Base-by-base conservation (phyloP, 2,113 vertebrate species). In the Serilophus lunatus region DNA sequence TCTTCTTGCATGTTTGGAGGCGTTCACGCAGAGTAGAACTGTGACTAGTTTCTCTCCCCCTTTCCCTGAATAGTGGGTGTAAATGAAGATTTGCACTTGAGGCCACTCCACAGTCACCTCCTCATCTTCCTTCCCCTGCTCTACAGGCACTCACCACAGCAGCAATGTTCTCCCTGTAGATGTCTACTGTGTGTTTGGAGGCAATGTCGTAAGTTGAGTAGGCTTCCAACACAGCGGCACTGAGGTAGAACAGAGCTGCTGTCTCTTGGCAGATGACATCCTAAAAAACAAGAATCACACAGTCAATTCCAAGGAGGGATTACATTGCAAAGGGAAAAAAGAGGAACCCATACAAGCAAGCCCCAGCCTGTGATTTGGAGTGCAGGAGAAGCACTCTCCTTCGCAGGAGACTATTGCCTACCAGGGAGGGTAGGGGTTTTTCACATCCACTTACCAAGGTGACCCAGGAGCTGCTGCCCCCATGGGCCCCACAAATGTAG, bases 241-340 rank as follows among this genome's bases (percentile, higher is more conserved):
- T 98, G 75, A 99, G 96, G 91, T 98, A 99, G 94, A 99, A 98
- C 13, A 99, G 76, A 29, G 94, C 96, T 0, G 98, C 98, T 54
- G 96, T 79, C 28, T 50, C 96, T 44, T 99, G 98, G 90, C 95
- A 98, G n/a, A 90, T 88, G 26, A 40, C 96, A 64, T 99, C 98
- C 98, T 99, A 47, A 13, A 71, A 82, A 61, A 36, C 26, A 82
- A 87, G 47, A 60, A 23, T 35, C 38, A 59, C 40, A 53, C 10
- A 0, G 72, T 93, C 49, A 19, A 49, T 85, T 56, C 54, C 28
- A 13, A 28, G 57, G n/a, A 59, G 14, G 13, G 7, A 36, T 23
- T 35, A 38, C 35, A 0, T 9, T 28, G 31, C 2, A 3, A 31
- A 31, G 47, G 14, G 4, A 2, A 4, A 24, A 23, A 23, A 54